These are phyloP conservation scores for Penaeus vannamei DNA, from an alignment of 1,140 invertebrate species.

Conservation along the genomic window DNA sequence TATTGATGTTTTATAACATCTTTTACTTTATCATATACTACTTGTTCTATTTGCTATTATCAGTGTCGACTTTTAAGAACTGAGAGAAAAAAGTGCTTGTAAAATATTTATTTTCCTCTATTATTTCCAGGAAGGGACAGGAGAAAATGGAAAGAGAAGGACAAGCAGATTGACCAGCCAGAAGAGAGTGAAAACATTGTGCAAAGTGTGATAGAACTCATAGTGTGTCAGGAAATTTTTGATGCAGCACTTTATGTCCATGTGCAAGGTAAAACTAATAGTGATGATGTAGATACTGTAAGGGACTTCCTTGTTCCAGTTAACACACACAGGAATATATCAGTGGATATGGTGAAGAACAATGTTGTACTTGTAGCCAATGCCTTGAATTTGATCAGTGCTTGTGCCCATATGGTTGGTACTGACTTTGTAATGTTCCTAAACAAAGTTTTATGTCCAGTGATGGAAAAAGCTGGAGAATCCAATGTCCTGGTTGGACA, in stretches of 20 bases:
- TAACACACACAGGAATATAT: conserved; percentile 31
- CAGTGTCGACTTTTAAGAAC: no score
- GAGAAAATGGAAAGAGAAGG: conserved; percentile 33
- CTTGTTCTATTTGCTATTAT: no score
- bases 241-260: conserved; percentile 1
- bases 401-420: conserved; percentile 47
- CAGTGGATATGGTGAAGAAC: conserved; percentile 37
- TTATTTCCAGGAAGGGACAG: conserved; percentile 21
- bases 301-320: conserved; percentile 6
- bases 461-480: conserved; percentile 61
- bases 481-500: conserved; percentile 49
- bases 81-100: no score
- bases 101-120: no score
- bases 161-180: neutral
- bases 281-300: neutral
- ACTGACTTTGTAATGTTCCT: conserved; percentile 48
- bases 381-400: conserved; percentile 45
- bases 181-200: conserved; percentile 37
- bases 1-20: no score
- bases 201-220: conserved; percentile 27
- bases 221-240: conserved; percentile 35
- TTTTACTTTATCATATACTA: no score
- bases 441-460: conserved; percentile 51
- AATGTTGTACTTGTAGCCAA: conserved; percentile 52
- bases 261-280: no score